A percentile compares a stretch with the other conserved stretches of the same genome.
Conservation (phyloP, 2,797 vertebrate species). For the Gephyroberyx darwinii region DNA sequence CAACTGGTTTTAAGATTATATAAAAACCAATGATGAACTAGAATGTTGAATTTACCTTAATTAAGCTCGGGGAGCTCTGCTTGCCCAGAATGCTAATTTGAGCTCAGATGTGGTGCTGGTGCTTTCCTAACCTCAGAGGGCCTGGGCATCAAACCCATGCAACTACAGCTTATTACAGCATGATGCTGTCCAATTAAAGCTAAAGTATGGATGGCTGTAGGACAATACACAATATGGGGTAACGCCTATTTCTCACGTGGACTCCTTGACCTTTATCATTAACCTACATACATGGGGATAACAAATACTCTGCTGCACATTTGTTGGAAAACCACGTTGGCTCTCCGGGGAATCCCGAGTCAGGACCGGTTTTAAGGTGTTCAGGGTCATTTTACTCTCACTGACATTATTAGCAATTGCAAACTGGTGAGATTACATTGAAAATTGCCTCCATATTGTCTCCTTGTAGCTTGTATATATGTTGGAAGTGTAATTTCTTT, state of each 20-base stretch:
- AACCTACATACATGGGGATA: slow-evolving; percentile 24
- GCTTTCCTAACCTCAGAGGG: slow-evolving; percentile 72
- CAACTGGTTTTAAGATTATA: slow-evolving; percentile 83
- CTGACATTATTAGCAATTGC: not conserved
- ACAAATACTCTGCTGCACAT: not conserved
- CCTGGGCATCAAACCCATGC: slow-evolving; percentile 73
- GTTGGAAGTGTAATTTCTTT: not conserved
- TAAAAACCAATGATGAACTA: slow-evolving; percentile 81
- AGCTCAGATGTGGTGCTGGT: slow-evolving; percentile 69
- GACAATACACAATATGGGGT: slow-evolving; percentile 46
- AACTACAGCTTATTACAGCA: slow-evolving; percentile 69
- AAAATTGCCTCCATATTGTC: not conserved
- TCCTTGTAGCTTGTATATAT: not conserved
- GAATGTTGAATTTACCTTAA: slow-evolving; percentile 83
- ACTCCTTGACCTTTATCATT: slow-evolving; percentile 46
- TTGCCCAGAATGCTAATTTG: slow-evolving; percentile 82
- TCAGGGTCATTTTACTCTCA: not conserved
- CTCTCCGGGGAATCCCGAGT: slow-evolving; percentile 12
- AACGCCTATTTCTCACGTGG: slow-evolving; percentile 23
- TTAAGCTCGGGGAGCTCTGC: slow-evolving; percentile 79
- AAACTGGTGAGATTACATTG: not conserved
- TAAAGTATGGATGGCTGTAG: slow-evolving; percentile 58
- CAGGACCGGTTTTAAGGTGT: not conserved
- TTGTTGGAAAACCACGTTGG: not conserved
- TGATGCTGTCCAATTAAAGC: slow-evolving; percentile 68